Evolutionary conservation across 2,888 invertebrate species (phyloP).

Genomic region (Andricus curvator): DNA sequence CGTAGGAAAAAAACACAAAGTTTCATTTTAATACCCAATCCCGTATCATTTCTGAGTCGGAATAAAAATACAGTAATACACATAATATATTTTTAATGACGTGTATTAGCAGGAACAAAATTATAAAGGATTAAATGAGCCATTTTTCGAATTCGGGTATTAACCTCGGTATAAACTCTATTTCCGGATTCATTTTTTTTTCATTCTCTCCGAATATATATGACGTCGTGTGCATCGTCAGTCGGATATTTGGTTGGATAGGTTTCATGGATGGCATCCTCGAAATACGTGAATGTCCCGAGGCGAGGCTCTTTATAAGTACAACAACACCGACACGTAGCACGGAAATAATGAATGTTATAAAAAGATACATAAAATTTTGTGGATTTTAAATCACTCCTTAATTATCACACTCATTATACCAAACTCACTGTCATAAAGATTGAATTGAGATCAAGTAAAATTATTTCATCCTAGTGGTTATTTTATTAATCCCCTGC

Average conservation of each 20-base stretch:
- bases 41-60: no score
- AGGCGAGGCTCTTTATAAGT: slow-evolving; percentile 42
- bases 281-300: slow-evolving; percentile 48
- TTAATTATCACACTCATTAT: neutral
- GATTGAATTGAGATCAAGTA: no score
- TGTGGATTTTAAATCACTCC: neutral
- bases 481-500: no score
- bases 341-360: neutral
- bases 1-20: no score
- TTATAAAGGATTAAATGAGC: neutral
- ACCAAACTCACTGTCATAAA: no score
- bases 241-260: slow-evolving; percentile 75
- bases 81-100: no score
- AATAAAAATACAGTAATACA: no score
- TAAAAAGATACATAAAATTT: neutral
- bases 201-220: neutral
- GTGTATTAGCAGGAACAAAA: no score
- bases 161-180: neutral
- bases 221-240: neutral
- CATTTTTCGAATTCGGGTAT: neutral
- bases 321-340: slow-evolving; percentile 8
- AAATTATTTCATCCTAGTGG: no score
- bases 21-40: no score
- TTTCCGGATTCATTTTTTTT: neutral
- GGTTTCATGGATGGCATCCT: slow-evolving; percentile 71